Evolutionary conservation across 23 tunicate genomes (phyloP).

Genomic region (Styela plicata): DNA sequence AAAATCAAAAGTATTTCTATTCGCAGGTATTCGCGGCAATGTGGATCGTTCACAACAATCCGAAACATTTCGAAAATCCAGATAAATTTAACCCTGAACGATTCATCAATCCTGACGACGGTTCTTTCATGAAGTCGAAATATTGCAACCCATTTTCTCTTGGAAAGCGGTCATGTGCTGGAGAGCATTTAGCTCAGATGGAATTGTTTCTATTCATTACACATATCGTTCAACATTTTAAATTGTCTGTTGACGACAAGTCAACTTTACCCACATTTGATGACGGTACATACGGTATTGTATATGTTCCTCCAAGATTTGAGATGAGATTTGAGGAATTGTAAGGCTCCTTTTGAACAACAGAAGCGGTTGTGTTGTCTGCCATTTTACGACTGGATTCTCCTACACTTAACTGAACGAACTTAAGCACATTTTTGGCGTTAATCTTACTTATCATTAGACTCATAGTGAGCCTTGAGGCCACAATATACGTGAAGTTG

Average conservation of each 20-base stretch:
- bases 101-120: background rate
- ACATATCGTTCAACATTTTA: background rate
- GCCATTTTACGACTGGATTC: too few species aligned
- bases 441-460: too few species aligned
- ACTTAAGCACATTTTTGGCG: too few species aligned
- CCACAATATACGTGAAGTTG: too few species aligned
- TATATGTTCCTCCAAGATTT: background rate
- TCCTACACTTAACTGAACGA: too few species aligned
- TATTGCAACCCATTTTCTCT: background rate
- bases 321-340: background rate
- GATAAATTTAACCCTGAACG: background rate
- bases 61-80: background rate
- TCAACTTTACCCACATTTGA: background rate
- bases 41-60: background rate
- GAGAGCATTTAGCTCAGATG: background rate
- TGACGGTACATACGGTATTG: background rate
- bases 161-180: background rate
- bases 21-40: background rate
- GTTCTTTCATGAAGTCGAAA: conserved; percentile 1
- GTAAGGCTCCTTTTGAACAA: too few species aligned
- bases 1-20: background rate
- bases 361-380: too few species aligned
- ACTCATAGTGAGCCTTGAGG: too few species aligned
- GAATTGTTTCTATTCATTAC: background rate
- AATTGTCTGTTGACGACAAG: background rate